A percentile compares a stretch with the other conserved stretches of the same genome.
Evolutionary conservation across 1,140 invertebrate genomes (phyloP).

Genomic region (Drosophila dunni): DNA sequence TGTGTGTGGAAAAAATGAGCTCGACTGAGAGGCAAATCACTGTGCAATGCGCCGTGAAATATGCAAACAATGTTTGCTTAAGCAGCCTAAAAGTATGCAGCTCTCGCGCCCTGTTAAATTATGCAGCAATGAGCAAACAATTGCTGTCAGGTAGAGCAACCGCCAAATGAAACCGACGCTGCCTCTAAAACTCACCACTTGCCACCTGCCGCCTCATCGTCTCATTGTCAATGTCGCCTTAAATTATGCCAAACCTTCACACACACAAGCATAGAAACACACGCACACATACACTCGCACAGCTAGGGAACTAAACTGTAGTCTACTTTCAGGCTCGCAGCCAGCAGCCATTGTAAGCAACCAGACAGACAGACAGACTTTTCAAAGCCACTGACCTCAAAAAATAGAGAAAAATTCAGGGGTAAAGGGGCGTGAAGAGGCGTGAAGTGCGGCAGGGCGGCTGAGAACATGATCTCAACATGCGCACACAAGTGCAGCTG

Average conservation of each 20-base stretch:
- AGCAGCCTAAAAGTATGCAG: constrained; percentile 68
- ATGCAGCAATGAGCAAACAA: constrained; percentile 80
- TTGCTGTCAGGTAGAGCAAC: constrained; percentile 64
- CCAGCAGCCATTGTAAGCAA: constrained; percentile 58
- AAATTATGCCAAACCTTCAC: constrained; percentile 69
- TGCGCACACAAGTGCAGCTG: constrained; percentile 77
- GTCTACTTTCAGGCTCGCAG: constrained; percentile 64
- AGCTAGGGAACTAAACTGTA: constrained; percentile 36
- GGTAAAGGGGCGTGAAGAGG: background rate
- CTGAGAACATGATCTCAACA: constrained; percentile 68
- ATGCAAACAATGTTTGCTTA: constrained; percentile 77
- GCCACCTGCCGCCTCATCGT: constrained; percentile 8
- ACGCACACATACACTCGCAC: constrained; percentile 34
- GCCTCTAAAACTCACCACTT: constrained; percentile 7
- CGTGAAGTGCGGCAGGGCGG: background rate
- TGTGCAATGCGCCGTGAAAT: constrained; percentile 79
- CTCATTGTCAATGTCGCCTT: constrained; percentile 81
- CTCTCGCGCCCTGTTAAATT: constrained; percentile 57
- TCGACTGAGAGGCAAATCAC: constrained; percentile 54
- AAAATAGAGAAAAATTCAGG: constrained; percentile 35
- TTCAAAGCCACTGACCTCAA: constrained; percentile 79
- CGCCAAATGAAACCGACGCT: constrained; percentile 19
- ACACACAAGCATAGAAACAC: background rate
- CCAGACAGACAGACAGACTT: constrained; percentile 59
- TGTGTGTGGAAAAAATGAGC: constrained; percentile 13